Base-by-base conservation (phyloP, 2,888 invertebrate species). In the Drosophila yooni region DNA sequence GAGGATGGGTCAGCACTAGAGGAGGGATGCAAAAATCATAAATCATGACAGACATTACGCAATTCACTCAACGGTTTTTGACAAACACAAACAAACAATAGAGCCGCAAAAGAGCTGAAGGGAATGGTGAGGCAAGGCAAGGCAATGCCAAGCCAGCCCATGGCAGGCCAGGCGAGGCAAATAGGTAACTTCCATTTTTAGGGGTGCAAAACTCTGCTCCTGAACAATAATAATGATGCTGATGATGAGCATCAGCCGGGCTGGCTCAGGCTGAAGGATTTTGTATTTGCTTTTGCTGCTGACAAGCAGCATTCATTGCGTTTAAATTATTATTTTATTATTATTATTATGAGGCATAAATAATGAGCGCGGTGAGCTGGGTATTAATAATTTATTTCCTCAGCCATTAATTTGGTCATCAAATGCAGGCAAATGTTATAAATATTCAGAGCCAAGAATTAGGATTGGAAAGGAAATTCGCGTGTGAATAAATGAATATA, bases 51-150 rank as follows among this genome's bases (percentile, higher is more conserved):
- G 74, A 72, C 73, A 70, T 75, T 73, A 70, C 79, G 79, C 78
- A 76, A 88, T 86, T 86, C 88, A 88, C 83, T 88, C 88, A 89
- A 89, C 88, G 84, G 87, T 82, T 88, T 87, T 87, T 82, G 81
- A 80, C 81, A 79, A 82, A 85, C 83, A 87, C 74, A 68, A 70
- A 82, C 78, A 86, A 88, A 87, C 88, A 87, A 88, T 79, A 75
- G 86, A 72, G 70, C 67, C 75, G 60, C 74, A 75, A 67, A 64
- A 70, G 70, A 60, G 43, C 54, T 70, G 67, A 25, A 36, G 70
- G 63, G 52, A 21, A 52, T 53, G 62, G 60, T 63, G 72, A 76
- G 58, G 11, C 29, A 34, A 21, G 21, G 21, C 43, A 43, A 13
- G n/a, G 21, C 43, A 11, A 13, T 54, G 40, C 15, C 51, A 43